Evolutionary conservation across 2,888 invertebrate genomes (phyloP).

Genomic region (Slavum lentiscoides): DNA sequence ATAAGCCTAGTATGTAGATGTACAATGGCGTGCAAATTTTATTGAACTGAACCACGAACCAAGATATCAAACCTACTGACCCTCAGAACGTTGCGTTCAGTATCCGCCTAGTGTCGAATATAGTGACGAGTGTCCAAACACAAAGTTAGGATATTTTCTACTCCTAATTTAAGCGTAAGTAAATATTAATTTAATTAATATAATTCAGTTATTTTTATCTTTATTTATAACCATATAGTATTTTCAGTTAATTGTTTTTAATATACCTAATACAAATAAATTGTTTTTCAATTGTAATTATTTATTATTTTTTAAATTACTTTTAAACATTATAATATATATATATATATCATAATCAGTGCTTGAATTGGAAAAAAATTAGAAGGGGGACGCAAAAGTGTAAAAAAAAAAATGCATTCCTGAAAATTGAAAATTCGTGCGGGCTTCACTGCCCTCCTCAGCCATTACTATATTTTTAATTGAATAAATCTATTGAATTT

Average conservation of each 20-base stretch:
- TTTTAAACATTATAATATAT: too few relatives aligned
- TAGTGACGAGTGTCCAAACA: slow-evolving; percentile 13
- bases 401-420: too few relatives aligned
- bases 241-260: not conserved
- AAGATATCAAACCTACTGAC: slow-evolving; percentile 44
- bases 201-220: not conserved
- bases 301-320: too few relatives aligned
- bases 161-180: slow-evolving; percentile 43
- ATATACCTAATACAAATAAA: not conserved
- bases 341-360: too few relatives aligned
- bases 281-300: too few relatives aligned
- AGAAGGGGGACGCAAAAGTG: too few relatives aligned
- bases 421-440: too few relatives aligned
- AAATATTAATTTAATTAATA: not conserved
- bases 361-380: too few relatives aligned
- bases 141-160: slow-evolving; percentile 11
- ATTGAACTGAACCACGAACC: slow-evolving; percentile 42
- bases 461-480: too few relatives aligned
- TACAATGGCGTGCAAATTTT: slow-evolving; percentile 46
- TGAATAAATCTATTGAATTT: too few relatives aligned
- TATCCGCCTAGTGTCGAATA: slow-evolving; percentile 42
- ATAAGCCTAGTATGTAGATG: slow-evolving; percentile 25
- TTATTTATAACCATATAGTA: not conserved
- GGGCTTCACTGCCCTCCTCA: too few relatives aligned
- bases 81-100: slow-evolving; percentile 29